Evolutionary conservation across 2,113 vertebrate species (phyloP), one percentile per base, ranked within the genome.

Genomic region (Lota lota): DNA sequence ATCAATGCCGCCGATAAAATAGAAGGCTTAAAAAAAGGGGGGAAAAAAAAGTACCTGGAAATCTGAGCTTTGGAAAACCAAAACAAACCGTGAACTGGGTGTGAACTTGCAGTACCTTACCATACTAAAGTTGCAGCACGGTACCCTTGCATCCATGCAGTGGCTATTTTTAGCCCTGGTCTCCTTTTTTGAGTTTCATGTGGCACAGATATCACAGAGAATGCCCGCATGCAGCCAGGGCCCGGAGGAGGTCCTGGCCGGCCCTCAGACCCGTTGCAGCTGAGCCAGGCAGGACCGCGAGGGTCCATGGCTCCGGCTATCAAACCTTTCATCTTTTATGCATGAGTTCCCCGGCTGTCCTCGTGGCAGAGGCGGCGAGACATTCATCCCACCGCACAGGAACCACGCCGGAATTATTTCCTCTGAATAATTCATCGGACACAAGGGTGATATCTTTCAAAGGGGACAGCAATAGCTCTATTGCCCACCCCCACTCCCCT

Each of bases 261-360:
- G 74, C 80, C 82, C 80, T 74, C 78, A 28, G 68, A 22, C 60
- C 24, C 22, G 17, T 1, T 53, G 47, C 22, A 2, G 66, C 80
- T 70, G 64, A 87, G 75, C 72, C 79, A 70, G 77, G 73, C 79
- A 73, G 54, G 50, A 75, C 79, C 79, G 79, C 73, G 67, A 79
- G 40, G 80, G 81, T 80, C 76, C 73, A 91, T 84, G 83, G 86
- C 79, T 89, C 74, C 92, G 92, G 92, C 93, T 88, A 93, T 94
- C 93, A 93, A 93, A 92, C 88, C 92, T 92, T 92, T 92, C 93
- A 95, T 96, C 93, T 95, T 96, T 97, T 95, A 97, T 96, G 95
- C 90, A 95, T 95, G 93, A 94, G 90, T 89, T 91, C 89, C 90
- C 83, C 78, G 85, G 88, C 84, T 91, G 93, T 89, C 88, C 88